phyloP scores from a whole-genome alignment of 2,113 vertebrate species.

The Emberiza fucata region DNA sequence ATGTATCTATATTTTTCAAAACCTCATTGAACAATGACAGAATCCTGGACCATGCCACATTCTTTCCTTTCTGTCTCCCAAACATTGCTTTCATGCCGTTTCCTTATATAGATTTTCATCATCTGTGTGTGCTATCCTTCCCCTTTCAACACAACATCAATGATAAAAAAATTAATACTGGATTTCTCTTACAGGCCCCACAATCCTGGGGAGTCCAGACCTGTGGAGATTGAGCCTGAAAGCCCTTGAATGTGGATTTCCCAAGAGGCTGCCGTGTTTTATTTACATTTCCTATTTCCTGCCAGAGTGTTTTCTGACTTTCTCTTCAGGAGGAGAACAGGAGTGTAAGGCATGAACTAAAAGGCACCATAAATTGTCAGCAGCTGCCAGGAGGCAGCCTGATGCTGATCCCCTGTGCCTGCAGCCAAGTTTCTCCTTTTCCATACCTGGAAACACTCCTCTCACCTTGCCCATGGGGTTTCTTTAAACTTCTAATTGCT shows the following conservation, averaged over 20 bases:
- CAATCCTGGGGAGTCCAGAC: background rate
- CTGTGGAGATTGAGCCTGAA: background rate
- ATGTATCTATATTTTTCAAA: background rate
- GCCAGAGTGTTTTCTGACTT: slow-evolving; percentile 7
- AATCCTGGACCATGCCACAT: background rate
- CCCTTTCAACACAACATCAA: background rate
- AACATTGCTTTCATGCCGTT: background rate
- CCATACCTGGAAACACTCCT: fast-evolving
- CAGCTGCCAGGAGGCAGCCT: background rate
- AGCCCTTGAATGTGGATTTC: background rate
- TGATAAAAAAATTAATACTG: background rate
- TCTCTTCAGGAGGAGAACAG: background rate
- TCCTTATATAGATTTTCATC: background rate
- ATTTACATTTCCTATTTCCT: slow-evolving; percentile 57
- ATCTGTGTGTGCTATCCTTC: background rate
- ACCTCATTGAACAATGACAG: background rate
- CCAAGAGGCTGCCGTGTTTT: background rate
- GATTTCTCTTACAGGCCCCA: background rate
- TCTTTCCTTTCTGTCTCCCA: background rate
- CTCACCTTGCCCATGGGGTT: background rate
- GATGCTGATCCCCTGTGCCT: background rate
- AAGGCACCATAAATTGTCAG: background rate
- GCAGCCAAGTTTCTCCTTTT: background rate
- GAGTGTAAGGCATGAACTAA: background rate
- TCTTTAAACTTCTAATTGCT: background rate